Conservation (phyloP, 2,888 invertebrate species). For the Eutolmus rufibarbis region DNA sequence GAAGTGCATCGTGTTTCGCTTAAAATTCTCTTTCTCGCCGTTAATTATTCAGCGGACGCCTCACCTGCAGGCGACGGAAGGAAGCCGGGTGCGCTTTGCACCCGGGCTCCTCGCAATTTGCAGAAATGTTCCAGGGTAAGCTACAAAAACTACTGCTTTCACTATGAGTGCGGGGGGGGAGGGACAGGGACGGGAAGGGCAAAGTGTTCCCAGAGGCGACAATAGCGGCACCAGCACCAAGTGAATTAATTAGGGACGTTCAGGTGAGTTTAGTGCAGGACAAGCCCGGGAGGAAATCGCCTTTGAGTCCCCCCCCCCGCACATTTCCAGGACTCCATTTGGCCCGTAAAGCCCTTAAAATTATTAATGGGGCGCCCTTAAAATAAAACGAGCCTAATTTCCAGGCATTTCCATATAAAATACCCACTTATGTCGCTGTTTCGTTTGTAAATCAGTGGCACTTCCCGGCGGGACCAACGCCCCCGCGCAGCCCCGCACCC, state of each 20-base stretch:
- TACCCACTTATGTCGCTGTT: constrained; percentile 19
- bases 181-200: neutral
- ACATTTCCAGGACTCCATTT: neutral
- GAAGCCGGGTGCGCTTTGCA: constrained; percentile 17
- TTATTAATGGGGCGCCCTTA: neutral
- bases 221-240: neutral
- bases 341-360: neutral
- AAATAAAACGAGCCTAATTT: constrained; percentile 14
- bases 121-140: neutral
- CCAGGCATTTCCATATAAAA: constrained; percentile 21
- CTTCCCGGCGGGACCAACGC: neutral
- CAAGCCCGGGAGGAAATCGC: neutral
- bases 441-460: constrained; percentile 20
- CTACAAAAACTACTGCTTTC: neutral
- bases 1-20: constrained; percentile 30
- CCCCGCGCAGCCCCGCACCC: no score
- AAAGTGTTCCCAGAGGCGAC: neutral
- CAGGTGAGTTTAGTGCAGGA: neutral
- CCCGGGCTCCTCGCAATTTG: neutral
- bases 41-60: constrained; percentile 16
- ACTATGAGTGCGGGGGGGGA: neutral
- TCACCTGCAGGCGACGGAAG: neutral
- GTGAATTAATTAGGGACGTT: neutral
- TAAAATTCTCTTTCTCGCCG: constrained; percentile 20
- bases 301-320: neutral